A percentile compares a stretch with the other conserved stretches of the same genome.
phyloP scores from a whole-genome alignment of 2,113 vertebrate species.

The Heloderma charlesbogerti region DNA sequence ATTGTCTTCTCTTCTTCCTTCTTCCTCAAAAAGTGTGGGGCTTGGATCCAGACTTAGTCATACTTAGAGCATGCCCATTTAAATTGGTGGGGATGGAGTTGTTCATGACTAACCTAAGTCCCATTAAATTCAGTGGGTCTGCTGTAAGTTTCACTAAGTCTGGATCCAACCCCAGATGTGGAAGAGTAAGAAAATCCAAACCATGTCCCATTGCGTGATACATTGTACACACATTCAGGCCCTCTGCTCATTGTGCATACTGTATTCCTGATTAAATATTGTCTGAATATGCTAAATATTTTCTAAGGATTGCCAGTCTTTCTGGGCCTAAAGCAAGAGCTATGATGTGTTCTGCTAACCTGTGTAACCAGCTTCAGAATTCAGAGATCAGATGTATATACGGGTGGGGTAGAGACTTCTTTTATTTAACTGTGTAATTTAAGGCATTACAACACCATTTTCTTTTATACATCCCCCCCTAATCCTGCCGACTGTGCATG shows the following conservation, averaged over 20 bases:
- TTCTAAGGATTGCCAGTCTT: neutral
- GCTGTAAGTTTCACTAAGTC: too few species aligned
- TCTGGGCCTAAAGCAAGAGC: neutral
- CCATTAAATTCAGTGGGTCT: too few species aligned
- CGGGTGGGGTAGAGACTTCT: neutral
- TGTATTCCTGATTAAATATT: neutral
- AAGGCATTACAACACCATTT: too few species aligned
- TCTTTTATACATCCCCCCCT: too few species aligned
- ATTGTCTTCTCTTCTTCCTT: neutral
- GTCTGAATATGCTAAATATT: too few species aligned
- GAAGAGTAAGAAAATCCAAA: neutral
- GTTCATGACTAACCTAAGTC: too few species aligned
- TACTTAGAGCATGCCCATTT: too few species aligned
- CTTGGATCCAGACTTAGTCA: too few species aligned
- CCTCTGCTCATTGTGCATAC: neutral
- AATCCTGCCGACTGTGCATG: neutral
- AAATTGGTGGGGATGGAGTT: too few species aligned
- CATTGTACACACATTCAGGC: neutral
- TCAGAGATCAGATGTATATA: neutral
- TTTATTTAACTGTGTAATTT: neutral
- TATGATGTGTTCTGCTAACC: too few species aligned
- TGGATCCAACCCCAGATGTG: too few species aligned
- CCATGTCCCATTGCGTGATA: neutral
- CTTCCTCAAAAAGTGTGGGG: neutral
- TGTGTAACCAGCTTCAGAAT: neutral